Percentiles rank a stretch among this genome's conserved stretches.
Conservation (phyloP, 2,797 vertebrate species). For the Macrochelys suwanniensis region DNA sequence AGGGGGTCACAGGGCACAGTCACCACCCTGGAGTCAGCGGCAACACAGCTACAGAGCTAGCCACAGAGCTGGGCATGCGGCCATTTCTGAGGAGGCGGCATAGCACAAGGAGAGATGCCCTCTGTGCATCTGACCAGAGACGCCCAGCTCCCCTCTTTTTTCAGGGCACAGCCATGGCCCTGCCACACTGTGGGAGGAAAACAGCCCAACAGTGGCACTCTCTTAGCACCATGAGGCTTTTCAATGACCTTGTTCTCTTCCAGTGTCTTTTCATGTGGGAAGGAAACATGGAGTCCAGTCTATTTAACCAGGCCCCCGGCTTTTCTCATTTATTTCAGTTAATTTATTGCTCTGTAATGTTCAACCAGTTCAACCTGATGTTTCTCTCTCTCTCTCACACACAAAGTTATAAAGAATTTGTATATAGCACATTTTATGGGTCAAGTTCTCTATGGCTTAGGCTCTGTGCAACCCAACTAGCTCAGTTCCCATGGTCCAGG, state of each 20-base stretch:
- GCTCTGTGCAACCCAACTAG: not conserved
- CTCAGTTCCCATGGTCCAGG: not conserved
- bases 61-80: fast-evolving
- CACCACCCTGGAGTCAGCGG: not conserved
- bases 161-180: no score
- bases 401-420: not conserved
- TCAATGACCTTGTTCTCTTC: not conserved
- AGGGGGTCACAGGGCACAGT: not conserved
- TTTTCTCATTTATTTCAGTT: not conserved
- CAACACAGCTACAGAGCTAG: not conserved
- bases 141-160: fast-evolving
- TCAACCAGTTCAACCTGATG: no score
- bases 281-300: not conserved
- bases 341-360: not conserved
- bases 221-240: no score
- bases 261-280: fast-evolving
- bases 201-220: fast-evolving
- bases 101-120: not conserved
- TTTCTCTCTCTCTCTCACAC: not conserved
- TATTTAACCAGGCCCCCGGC: not conserved
- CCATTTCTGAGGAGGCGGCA: not conserved
- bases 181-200: fast-evolving
- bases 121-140: fast-evolving
- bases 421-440: no score
- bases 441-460: not conserved